Evolutionary conservation across 1,140 invertebrate species (phyloP), one percentile per base, ranked within the genome.

Genomic region (Trachymyrmex cornetzi): DNA sequence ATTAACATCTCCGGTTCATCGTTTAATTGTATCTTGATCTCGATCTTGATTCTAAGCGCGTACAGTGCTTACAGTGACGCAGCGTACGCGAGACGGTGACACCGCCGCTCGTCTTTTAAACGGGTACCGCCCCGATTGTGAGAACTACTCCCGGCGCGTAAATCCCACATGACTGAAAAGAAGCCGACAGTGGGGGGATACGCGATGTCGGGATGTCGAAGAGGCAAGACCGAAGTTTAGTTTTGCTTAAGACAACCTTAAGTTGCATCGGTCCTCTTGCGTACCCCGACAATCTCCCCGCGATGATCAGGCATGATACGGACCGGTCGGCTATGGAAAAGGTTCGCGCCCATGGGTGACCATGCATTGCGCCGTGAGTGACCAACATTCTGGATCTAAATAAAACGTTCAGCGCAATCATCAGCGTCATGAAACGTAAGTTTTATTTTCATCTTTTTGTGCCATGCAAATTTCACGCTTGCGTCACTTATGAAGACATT

Each of bases 171-270:
- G 90, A 88, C 82, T 89, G 67, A 92, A 92, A 93, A 85, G 90
- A 67, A 81, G 63, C 3, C 14, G 50, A 50, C 87, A 80, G 92
- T 92, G 91, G 92, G 74, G 89, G 48, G 88, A 90, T 93, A 90
- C 91, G 90, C 89, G 92, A 93, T 92, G 87, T 88, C 85, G 89
- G 87, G 93, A 92, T 92, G 87, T 85, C 85, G 90, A 91, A 69
- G 87, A 87, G 14, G 82, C 87, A 89, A 92, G 87, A 81, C 61
- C 16, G 85, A 89, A 89, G 89, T 93, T 94, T 93, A 93, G 93
- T 93, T 93, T 93, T 92, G 86, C 91, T 91, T 88, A 91, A 86
- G 92, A 88, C 92, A 85, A 93, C 88, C 87, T 91, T 92, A 92
- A 92, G 92, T 91, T 85, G 81, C 89, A 82, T 57, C 90, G 88